Evolutionary conservation across 1,140 invertebrate species (phyloP).

Genomic region (Sitodiplosis mosellana): DNA sequence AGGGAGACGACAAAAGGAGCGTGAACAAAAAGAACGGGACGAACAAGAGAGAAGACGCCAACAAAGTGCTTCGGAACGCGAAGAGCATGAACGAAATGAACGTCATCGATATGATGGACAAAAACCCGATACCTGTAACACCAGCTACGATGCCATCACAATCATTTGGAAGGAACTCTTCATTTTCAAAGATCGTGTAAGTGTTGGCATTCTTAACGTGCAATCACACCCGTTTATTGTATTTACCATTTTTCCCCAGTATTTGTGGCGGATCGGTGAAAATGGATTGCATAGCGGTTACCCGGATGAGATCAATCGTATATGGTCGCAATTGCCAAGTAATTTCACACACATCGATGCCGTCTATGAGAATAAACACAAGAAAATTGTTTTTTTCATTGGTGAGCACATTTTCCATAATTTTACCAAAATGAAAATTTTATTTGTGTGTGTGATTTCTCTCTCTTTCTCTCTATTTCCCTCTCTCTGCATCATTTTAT

Average conservation of each 20-base stretch:
- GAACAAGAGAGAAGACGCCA: background rate
- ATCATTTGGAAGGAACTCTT: slow-evolving; percentile 61
- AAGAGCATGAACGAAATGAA: too few relatives aligned
- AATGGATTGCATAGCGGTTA: slow-evolving; percentile 49
- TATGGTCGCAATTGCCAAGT: slow-evolving; percentile 53
- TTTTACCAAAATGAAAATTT: background rate
- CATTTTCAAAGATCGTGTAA: slow-evolving; percentile 61
- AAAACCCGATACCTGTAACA: background rate
- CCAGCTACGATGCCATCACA: slow-evolving; percentile 7
- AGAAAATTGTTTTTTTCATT: slow-evolving; percentile 82
- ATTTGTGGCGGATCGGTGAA: slow-evolving; percentile 60
- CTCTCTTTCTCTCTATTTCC: background rate
- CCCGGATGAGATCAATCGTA: slow-evolving; percentile 52
- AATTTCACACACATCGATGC: slow-evolving; percentile 73
- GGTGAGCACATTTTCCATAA: slow-evolving; percentile 29
- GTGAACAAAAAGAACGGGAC: background rate
- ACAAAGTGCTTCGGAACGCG: background rate
- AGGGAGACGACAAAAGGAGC: background rate
- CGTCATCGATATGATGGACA: background rate
- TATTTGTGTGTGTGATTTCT: background rate
- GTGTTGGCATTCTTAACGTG: too few relatives aligned
- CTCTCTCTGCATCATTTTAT: slow-evolving; percentile 8
- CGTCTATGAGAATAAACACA: slow-evolving; percentile 72
- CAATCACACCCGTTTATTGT: too few relatives aligned
- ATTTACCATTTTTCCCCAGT: too few relatives aligned